phyloP scores from a whole-genome alignment of 2,113 vertebrate species.

The Pithys albifrons region DNA sequence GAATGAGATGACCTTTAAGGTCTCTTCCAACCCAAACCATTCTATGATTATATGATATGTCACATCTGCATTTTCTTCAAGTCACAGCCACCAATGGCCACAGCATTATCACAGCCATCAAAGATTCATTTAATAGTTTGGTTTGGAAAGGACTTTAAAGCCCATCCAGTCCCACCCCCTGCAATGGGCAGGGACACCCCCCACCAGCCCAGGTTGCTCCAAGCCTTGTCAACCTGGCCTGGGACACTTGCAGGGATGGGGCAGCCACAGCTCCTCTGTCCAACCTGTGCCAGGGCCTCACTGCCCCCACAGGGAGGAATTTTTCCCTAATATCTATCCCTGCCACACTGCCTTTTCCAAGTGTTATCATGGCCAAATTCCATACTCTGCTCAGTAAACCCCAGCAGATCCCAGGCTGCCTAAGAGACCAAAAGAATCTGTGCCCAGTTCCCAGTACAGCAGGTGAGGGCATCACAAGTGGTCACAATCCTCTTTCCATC shows the following conservation, averaged over 20 bases:
- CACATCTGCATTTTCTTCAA: not conserved
- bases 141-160: not conserved
- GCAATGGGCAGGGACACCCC: not conserved
- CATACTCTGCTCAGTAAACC: not conserved
- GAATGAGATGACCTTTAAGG: not conserved
- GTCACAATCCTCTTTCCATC: not conserved
- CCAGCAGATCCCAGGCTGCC: not conserved
- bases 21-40: not conserved
- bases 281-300: not conserved
- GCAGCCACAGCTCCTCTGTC: not conserved
- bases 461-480: not conserved
- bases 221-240: not conserved
- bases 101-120: not conserved
- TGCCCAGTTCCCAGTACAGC: not conserved
- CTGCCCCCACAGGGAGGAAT: not conserved
- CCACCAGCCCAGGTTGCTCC: not conserved
- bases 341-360: not conserved
- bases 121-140: not conserved
- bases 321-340: not conserved
- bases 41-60: not conserved
- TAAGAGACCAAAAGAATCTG: not conserved
- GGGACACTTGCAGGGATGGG: not conserved
- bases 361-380: not conserved
- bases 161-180: accelerated
- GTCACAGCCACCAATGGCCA: not conserved